phyloP scores from a whole-genome alignment of 1,140 invertebrate genomes.

The Mamestra configurata region DNA sequence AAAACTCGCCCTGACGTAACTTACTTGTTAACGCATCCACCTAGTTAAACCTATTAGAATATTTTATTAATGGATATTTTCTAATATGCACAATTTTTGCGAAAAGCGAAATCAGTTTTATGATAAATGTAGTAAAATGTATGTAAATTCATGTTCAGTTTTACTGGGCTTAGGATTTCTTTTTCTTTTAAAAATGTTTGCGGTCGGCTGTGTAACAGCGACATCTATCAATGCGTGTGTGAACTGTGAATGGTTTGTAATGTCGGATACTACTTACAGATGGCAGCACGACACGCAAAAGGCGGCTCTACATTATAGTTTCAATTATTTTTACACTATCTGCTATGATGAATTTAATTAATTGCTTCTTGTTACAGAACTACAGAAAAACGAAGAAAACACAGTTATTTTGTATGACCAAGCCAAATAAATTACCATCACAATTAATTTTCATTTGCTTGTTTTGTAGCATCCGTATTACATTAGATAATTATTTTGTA shows the following conservation, averaged over 20 bases:
- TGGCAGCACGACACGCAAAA: conserved; percentile 1
- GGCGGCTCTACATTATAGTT: no score
- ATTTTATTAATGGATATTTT: conserved; percentile 15
- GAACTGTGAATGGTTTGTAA: background rate
- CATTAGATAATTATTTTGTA: background rate
- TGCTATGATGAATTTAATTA: no score
- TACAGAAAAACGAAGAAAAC: no score
- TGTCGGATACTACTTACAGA: background rate
- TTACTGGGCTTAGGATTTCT: background rate
- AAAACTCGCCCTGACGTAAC: conserved; percentile 31
- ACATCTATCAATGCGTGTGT: conserved; percentile 27
- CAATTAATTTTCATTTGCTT: no score
- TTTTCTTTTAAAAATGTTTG: background rate
- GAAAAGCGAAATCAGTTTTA: background rate
- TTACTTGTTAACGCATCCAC: conserved; percentile 6
- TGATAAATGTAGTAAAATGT: background rate
- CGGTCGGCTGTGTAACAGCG: background rate
- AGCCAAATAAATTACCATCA: no score
- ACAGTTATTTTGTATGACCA: no score
- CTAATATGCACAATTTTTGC: background rate
- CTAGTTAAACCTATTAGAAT: conserved; percentile 6
- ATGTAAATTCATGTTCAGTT: background rate
- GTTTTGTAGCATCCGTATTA: background rate
- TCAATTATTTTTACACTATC: background rate
- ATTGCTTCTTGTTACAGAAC: no score